Evolutionary conservation across 1,140 invertebrate genomes (phyloP), one percentile per base, ranked within the genome.

Genomic region (Brachionus sp.): DNA sequence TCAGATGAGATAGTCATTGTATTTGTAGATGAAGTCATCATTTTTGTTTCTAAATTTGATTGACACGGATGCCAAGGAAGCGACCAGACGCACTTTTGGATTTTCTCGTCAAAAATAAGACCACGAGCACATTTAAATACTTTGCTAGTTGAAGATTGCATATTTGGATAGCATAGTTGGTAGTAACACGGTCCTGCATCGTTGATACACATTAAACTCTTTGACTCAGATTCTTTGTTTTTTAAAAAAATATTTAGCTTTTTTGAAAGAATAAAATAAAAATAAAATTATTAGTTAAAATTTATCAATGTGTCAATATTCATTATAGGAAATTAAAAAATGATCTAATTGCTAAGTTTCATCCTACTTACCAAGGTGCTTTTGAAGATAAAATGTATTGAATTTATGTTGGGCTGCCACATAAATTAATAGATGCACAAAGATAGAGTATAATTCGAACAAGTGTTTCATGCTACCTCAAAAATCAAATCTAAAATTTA

Each of bases 61-160:
- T 80, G 50, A 44, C 77, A 80, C 33, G 77, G 9, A 62, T 80
- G 33, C 77, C 77, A 80, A 3, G 80, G 62, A 9, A 68, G 12
- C 6, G 57, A 33, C 37, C 44, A 50, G 13, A 53, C 12, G 25
- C 80, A 82, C 19, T 44, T 23, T 82, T 82, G 80, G 7, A 13
- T 16, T 25, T 35, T 50, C 50, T 82, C 62, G 42, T 82, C 80
- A 68, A 82, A 82, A 29, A 68, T 68, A 16, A 68, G 12, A 29
- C 62, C 80, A 33, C 46, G n/a, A 10, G 80, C 37, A 37, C 80
- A 82, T 25, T 80, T 80, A 80, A 80, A 80, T 10, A 39, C 29
- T 39, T 44, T 80, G 23, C 46, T 80, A 0, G n/a, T 44, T 29
- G 33, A 42, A 16, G 37, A 73, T 75, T 46, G 16, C 9, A 6